Evolutionary conservation across 1,140 invertebrate species (phyloP).

Genomic region (Drosophila nasuta): DNA sequence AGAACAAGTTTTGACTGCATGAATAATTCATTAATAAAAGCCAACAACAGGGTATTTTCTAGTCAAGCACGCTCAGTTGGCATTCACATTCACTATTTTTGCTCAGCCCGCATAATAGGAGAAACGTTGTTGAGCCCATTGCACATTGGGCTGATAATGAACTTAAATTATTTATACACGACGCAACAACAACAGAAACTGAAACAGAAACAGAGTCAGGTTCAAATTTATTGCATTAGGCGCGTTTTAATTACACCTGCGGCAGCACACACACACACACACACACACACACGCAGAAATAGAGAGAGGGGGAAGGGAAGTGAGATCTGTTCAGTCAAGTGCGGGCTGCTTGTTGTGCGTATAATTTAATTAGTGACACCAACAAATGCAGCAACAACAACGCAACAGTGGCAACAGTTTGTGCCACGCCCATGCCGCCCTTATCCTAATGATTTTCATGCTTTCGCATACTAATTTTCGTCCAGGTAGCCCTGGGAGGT

Average conservation of each 20-base stretch:
- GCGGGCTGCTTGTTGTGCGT: conserved; percentile 54
- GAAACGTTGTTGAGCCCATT: conserved; percentile 23
- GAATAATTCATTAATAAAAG: no score
- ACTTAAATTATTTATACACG: conserved; percentile 50
- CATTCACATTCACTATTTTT: not conserved
- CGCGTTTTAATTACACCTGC: conserved; percentile 75
- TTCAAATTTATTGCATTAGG: conserved; percentile 65
- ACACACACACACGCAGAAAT: not conserved
- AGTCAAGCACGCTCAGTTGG: not conserved
- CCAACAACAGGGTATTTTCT: not conserved
- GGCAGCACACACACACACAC: conserved; percentile 41
- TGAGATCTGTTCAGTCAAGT: conserved; percentile 30
- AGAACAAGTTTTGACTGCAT: no score
- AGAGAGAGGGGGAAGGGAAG: not conserved
- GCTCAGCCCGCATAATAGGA: conserved; percentile 2
- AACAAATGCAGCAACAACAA: conserved; percentile 46
- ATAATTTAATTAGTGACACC: conserved; percentile 78
- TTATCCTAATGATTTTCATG: conserved; percentile 74
- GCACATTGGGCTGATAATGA: conserved; percentile 39
- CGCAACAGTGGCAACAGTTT: conserved; percentile 8
- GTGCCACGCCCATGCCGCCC: conserved; percentile 18
- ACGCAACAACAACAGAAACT: conserved; percentile 22
- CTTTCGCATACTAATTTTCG: conserved; percentile 74
- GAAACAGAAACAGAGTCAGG: conserved; percentile 3
- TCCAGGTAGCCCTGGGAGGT: conserved; percentile 38